These are phyloP conservation scores for Chlorops oryzae DNA, from an alignment of 1,140 invertebrate species.

Conservation along the genomic window DNA sequence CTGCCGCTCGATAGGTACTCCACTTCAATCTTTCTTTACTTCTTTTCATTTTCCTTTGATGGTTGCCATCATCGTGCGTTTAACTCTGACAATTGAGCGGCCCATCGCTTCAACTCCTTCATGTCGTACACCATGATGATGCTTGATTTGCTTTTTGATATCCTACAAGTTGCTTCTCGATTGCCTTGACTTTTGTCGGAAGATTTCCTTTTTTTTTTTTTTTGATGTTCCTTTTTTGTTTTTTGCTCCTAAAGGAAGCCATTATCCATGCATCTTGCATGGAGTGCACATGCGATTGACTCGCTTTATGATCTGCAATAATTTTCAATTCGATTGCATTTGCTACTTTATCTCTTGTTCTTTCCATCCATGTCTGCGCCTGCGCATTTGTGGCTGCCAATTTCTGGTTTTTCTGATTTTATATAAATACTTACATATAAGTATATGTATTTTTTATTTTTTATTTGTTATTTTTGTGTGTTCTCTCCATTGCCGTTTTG, in stretches of 20 bases:
- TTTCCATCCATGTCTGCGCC: neutral
- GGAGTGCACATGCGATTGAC: constrained; percentile 32
- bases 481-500: constrained; percentile 9
- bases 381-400: constrained; percentile 14
- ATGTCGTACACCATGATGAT: too few species aligned
- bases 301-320: constrained; percentile 13
- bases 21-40: too few species aligned
- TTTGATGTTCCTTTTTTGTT: constrained; percentile 21
- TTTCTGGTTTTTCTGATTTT: constrained; percentile 2
- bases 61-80: too few species aligned
- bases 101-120: too few species aligned
- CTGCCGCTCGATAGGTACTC: too few species aligned
- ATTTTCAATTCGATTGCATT: constrained; percentile 9
- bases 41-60: too few species aligned
- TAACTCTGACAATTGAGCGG: too few species aligned
- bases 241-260: constrained; percentile 36
- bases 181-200: constrained; percentile 34
- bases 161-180: too few species aligned
- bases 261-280: too few species aligned
- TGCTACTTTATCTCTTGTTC: neutral
- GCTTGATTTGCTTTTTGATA: too few species aligned
- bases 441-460: constrained; percentile 14
- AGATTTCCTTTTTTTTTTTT: constrained; percentile 1
- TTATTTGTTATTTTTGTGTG: constrained; percentile 6
- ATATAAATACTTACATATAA: neutral